Conservation (phyloP, 2,888 invertebrate genomes). For the Cosmia pyralina region DNA sequence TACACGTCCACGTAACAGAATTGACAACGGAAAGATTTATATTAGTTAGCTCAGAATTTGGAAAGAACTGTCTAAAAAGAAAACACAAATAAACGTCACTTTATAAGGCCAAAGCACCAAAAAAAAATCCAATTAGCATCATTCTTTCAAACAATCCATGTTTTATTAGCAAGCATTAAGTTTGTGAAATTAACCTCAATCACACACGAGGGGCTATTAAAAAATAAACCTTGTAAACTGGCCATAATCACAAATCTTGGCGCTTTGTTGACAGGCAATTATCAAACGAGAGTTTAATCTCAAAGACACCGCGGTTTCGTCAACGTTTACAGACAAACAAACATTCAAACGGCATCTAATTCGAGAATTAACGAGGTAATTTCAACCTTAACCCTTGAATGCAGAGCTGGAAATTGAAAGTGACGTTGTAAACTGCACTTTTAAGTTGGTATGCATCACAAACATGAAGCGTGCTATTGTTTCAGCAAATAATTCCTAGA, state of each 20-base stretch:
- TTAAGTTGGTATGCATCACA: slow-evolving; percentile 74
- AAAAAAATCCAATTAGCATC: slow-evolving; percentile 50
- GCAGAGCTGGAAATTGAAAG: slow-evolving; percentile 23
- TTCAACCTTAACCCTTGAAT: slow-evolving; percentile 65
- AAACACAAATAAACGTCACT: slow-evolving; percentile 1
- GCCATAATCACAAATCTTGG: slow-evolving; percentile 85
- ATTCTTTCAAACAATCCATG: slow-evolving; percentile 46
- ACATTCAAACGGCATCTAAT: slow-evolving; percentile 63
- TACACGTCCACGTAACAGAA: background rate
- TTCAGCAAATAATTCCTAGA: slow-evolving; percentile 89
- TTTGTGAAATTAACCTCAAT: slow-evolving; percentile 69
- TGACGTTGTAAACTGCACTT: slow-evolving; percentile 23
- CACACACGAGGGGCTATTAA: slow-evolving; percentile 69
- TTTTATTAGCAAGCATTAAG: slow-evolving; percentile 61
- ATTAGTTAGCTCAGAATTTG: background rate
- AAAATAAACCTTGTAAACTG: slow-evolving; percentile 69
- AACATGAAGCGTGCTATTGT: slow-evolving; percentile 85
- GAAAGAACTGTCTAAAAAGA: background rate
- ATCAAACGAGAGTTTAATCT: slow-evolving; percentile 86
- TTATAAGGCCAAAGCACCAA: slow-evolving; percentile 17
- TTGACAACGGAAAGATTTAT: background rate
- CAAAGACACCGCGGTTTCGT: slow-evolving; percentile 86
- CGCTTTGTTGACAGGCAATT: slow-evolving; percentile 83
- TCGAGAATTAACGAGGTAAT: slow-evolving; percentile 47
- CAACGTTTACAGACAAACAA: slow-evolving; percentile 79